Conservation (phyloP, 2,113 vertebrate genomes). For the Xenus cinereus region DNA sequence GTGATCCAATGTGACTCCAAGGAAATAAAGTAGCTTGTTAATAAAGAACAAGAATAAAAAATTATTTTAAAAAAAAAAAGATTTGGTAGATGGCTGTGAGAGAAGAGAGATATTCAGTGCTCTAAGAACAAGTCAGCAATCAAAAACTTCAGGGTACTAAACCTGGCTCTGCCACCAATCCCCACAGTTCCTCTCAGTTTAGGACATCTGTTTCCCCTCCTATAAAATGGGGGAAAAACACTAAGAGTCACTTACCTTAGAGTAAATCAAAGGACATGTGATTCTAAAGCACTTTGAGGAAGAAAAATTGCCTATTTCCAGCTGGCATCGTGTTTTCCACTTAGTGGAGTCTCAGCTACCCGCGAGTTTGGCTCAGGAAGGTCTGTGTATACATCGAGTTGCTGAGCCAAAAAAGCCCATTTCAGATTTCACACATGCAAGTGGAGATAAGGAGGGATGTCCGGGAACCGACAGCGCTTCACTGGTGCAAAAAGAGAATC, state of each 20-base stretch:
- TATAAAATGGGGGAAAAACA: constrained; percentile 2
- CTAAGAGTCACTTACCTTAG: constrained; percentile 59
- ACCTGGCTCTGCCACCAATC: constrained; percentile 25
- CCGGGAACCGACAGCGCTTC: constrained; percentile 30
- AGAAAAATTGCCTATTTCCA: constrained; percentile 51
- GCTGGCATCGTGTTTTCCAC: constrained; percentile 38
- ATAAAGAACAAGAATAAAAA: constrained; percentile 16
- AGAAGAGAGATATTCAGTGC: neutral
- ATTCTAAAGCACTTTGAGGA: constrained; percentile 59
- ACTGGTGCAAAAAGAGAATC: constrained; percentile 64
- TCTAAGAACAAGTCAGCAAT: constrained; percentile 8
- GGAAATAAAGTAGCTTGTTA: constrained; percentile 65
- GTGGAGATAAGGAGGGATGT: constrained; percentile 9
- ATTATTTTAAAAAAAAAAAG: neutral
- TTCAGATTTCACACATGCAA: constrained; percentile 2
- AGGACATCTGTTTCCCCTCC: neutral
- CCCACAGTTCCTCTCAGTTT: neutral
- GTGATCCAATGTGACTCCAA: constrained; percentile 59
- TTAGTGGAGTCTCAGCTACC: constrained; percentile 46
- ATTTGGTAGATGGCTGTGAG: constrained; percentile 49
- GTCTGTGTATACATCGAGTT: neutral
- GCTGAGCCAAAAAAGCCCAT: constrained; percentile 1
- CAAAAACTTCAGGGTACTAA: constrained; percentile 27
- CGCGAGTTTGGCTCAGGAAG: neutral
- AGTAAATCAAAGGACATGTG: constrained; percentile 25